Percentiles rank a stretch among this genome's conserved stretches.
phyloP scores from a whole-genome alignment of 2,797 vertebrate genomes.

The Numenius phaeopus region DNA sequence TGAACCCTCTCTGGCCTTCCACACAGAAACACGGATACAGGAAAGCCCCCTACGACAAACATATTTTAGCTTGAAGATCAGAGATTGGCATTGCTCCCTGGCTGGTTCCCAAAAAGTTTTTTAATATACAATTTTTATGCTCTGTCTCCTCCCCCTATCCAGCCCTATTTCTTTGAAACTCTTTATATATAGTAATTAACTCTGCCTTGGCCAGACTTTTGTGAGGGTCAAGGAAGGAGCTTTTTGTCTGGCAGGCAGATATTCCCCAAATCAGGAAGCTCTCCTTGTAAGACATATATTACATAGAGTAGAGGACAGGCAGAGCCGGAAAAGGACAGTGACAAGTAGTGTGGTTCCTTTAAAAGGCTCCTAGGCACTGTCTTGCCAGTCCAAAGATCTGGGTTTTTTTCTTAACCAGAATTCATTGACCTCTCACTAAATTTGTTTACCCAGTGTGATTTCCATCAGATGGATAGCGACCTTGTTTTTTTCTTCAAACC shows the following conservation, averaged over 20 bases:
- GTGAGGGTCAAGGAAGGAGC: neutral
- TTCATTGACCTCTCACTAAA: slow-evolving; percentile 53
- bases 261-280: neutral
- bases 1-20: fast-evolving
- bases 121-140: neutral
- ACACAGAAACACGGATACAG: neutral
- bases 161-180: neutral
- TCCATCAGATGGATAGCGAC: slow-evolving; percentile 40
- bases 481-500: slow-evolving; percentile 62
- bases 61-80: neutral
- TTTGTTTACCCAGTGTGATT: slow-evolving; percentile 67
- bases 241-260: neutral
- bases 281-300: neutral
- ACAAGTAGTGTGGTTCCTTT: neutral
- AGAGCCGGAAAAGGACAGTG: neutral
- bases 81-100: neutral
- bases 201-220: slow-evolving; percentile 12
- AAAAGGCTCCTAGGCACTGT: neutral
- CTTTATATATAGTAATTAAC: neutral
- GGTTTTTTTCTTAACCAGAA: neutral
- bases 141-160: neutral
- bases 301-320: neutral
- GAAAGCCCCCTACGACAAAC: neutral
- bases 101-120: neutral
- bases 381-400: neutral